These are phyloP conservation scores for Eulithis testata DNA, from an alignment of 2,888 invertebrate species.

Conservation along the genomic window DNA sequence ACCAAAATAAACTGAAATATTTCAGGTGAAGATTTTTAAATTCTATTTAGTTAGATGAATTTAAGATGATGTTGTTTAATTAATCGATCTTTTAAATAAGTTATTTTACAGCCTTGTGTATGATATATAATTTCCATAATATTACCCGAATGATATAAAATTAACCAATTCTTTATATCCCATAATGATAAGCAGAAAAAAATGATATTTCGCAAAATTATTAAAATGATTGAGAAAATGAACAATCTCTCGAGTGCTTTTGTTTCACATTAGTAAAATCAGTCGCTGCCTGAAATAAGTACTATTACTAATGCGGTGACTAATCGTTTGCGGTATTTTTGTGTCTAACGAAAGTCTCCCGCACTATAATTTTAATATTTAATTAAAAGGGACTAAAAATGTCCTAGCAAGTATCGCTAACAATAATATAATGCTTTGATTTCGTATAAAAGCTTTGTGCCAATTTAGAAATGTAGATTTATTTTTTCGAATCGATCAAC, in stretches of 20 bases:
- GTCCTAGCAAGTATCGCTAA: not conserved
- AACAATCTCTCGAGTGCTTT: conserved; percentile 2
- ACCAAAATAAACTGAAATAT: not conserved
- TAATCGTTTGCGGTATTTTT: not conserved
- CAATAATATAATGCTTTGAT: not conserved
- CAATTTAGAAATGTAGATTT: conserved; percentile 3
- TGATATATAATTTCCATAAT: not conserved
- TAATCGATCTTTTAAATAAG: not conserved
- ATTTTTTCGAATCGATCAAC: conserved; percentile 25
- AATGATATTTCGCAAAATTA: conserved; percentile 4
- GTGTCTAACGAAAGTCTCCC: not conserved
- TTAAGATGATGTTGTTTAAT: not conserved
- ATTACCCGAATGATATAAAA: not conserved
- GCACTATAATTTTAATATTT: not conserved
- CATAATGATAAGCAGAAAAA: conserved; percentile 9
- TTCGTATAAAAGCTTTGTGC: not conserved
- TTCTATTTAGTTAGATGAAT: not conserved
- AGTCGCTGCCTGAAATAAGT: not conserved
- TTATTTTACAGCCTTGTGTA: conserved; percentile 3
- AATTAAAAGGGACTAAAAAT: not conserved
- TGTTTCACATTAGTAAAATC: not conserved
- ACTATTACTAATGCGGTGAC: not conserved
- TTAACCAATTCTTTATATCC: conserved; percentile 9
- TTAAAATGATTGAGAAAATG: not conserved
- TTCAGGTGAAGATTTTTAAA: not conserved